These are phyloP conservation scores for Euschistus heros DNA, from an alignment of 1,140 invertebrate genomes.

Conservation along the genomic window DNA sequence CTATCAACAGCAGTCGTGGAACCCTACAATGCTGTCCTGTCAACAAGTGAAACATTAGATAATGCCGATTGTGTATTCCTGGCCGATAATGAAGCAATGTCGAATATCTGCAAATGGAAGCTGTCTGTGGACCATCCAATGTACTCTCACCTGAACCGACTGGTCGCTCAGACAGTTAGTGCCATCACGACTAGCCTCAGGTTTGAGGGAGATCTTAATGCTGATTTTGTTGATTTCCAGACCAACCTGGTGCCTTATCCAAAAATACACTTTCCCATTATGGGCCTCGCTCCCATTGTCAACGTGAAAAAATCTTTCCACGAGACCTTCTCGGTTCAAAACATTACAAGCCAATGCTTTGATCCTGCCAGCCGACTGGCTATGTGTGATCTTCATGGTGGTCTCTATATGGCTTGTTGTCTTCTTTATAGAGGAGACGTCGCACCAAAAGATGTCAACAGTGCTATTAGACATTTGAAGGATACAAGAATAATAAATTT, in stretches of 20 bases:
- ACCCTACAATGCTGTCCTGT: slow-evolving; percentile 55
- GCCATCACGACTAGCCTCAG: slow-evolving; percentile 76
- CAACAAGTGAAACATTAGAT: slow-evolving; percentile 49
- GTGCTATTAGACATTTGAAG: slow-evolving; percentile 71
- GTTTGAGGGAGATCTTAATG: slow-evolving; percentile 81
- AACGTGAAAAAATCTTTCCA: slow-evolving; percentile 52
- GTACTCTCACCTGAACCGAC: slow-evolving; percentile 66
- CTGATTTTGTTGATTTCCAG: slow-evolving; percentile 77
- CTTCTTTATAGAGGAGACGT: slow-evolving; percentile 51
- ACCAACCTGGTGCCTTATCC: slow-evolving; percentile 80
- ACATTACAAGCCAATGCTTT: slow-evolving; percentile 49
- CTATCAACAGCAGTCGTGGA: slow-evolving; percentile 56
- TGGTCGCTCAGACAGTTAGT: slow-evolving; percentile 72
- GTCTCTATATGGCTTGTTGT: slow-evolving; percentile 84
- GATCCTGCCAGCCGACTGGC: slow-evolving; percentile 74
- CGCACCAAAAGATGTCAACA: slow-evolving; percentile 70
- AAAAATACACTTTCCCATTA: slow-evolving; percentile 63
- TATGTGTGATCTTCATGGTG: slow-evolving; percentile 79
- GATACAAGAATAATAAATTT: slow-evolving; percentile 42
- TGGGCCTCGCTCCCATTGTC: slow-evolving; percentile 53
- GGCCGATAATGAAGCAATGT: slow-evolving; percentile 84
- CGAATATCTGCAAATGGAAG: slow-evolving; percentile 81
- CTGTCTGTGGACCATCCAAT: slow-evolving; percentile 80
- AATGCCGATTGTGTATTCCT: slow-evolving; percentile 59
- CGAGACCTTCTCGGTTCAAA: slow-evolving; percentile 46